These are phyloP conservation scores for Callipepla californica DNA, from an alignment of 2,113 vertebrate species.

Conservation along the genomic window DNA sequence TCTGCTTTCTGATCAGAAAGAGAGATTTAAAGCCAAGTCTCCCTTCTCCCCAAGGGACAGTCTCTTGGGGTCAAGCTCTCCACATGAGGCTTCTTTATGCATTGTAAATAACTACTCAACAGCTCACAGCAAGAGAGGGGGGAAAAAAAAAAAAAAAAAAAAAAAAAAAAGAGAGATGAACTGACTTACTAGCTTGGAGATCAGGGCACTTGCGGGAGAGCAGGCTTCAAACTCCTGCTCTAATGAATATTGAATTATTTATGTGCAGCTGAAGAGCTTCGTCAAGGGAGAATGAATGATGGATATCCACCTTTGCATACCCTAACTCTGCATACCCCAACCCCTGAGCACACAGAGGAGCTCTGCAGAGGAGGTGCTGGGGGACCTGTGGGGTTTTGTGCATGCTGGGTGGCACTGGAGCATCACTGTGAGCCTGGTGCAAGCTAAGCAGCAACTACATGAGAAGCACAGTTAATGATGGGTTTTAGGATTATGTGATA, in stretches of 20 bases:
- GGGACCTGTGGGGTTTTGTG: accelerated
- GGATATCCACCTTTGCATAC: background rate
- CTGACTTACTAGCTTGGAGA: background rate
- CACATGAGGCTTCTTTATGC: background rate
- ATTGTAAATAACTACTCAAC: conserved; percentile 33
- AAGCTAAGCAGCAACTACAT: background rate
- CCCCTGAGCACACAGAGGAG: background rate
- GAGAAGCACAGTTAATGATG: background rate
- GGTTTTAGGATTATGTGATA: background rate
- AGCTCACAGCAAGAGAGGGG: background rate
- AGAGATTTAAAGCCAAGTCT: conserved; percentile 14
- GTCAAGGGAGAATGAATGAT: background rate
- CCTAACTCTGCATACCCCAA: background rate
- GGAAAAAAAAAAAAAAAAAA: too few species aligned
- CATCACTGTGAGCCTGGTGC: background rate
- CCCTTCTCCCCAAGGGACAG: background rate
- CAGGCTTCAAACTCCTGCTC: conserved; percentile 29
- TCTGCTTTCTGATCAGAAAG: background rate
- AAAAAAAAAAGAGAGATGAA: background rate
- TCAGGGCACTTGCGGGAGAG: background rate
- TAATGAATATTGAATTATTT: conserved; percentile 57
- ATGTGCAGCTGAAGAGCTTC: background rate
- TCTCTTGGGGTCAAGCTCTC: conserved; percentile 1
- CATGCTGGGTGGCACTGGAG: background rate
- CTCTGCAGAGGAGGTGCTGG: background rate